Evolutionary conservation across 1,140 invertebrate genomes (phyloP).

Genomic region (Drosophila nigromelanica): DNA sequence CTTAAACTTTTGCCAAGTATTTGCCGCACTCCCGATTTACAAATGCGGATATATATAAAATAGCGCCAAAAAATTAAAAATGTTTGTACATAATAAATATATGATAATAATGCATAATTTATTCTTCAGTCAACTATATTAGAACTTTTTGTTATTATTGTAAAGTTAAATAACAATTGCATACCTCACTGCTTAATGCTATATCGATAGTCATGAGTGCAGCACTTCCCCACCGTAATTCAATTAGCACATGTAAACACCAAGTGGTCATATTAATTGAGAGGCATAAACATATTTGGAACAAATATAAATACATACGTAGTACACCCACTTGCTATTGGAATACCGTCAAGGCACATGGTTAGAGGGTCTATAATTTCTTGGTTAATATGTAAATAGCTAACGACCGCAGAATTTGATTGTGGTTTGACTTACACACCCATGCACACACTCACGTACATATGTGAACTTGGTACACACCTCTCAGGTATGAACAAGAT

Average conservation of each 20-base stretch:
- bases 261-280: conserved; percentile 24
- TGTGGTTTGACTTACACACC: conserved; percentile 45
- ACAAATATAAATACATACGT: not conserved
- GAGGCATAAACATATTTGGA: not conserved
- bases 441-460: not conserved
- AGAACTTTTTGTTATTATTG: not conserved
- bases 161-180: not conserved
- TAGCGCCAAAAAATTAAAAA: no score
- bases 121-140: no score
- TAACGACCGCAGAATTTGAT: conserved; percentile 45
- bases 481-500: not conserved
- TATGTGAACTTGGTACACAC: not conserved
- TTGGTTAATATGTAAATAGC: conserved; percentile 68
- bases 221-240: conserved; percentile 3
- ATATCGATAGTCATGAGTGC: not conserved
- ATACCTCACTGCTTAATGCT: not conserved
- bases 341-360: conserved; percentile 11
- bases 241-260: conserved; percentile 20
- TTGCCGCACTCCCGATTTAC: no score
- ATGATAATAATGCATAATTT: no score
- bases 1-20: no score
- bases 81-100: no score
- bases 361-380: conserved; percentile 40
- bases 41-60: no score
- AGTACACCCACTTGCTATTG: not conserved